A percentile compares a stretch with the other conserved stretches of the same genome.
These are phyloP conservation scores for Melieria omissa DNA, from an alignment of 2,888 invertebrate genomes.

Conservation along the genomic window DNA sequence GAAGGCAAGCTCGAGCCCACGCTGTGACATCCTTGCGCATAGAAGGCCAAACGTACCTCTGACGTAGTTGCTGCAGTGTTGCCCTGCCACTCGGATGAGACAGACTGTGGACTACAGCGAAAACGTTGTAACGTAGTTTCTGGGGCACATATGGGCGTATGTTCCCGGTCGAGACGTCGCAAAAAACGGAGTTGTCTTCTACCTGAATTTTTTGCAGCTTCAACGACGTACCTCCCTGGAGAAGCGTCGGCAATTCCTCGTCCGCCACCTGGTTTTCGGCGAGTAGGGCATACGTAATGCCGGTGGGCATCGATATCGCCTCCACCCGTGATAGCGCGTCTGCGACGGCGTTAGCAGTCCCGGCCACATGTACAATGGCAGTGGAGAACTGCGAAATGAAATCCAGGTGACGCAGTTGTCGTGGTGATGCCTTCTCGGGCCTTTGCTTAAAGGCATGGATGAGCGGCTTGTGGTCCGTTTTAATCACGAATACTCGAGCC, in stretches of 20 bases:
- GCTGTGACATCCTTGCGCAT: conserved; percentile 25
- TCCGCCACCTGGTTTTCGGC: conserved; percentile 31
- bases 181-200: not conserved
- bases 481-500: no score
- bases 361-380: no score
- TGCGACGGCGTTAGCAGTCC: no score
- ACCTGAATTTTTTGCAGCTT: conserved; percentile 24
- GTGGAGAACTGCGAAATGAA: no score
- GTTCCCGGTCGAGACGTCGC: conserved; percentile 3
- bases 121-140: conserved; percentile 4
- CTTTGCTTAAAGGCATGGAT: no score
- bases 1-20: conserved; percentile 24
- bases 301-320: no score
- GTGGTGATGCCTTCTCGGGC: no score
- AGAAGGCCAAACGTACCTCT: conserved; percentile 34
- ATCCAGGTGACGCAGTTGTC: no score
- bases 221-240: conserved; percentile 26
- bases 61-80: conserved; percentile 10
- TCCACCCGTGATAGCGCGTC: no score
- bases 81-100: conserved; percentile 31
- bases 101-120: conserved; percentile 13
- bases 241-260: conserved; percentile 14
- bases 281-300: not conserved
- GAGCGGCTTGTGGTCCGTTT: no score
- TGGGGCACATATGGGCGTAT: conserved; percentile 23